Conservation (phyloP, 2,797 vertebrate species). For the Rhinogobio ventralis region DNA sequence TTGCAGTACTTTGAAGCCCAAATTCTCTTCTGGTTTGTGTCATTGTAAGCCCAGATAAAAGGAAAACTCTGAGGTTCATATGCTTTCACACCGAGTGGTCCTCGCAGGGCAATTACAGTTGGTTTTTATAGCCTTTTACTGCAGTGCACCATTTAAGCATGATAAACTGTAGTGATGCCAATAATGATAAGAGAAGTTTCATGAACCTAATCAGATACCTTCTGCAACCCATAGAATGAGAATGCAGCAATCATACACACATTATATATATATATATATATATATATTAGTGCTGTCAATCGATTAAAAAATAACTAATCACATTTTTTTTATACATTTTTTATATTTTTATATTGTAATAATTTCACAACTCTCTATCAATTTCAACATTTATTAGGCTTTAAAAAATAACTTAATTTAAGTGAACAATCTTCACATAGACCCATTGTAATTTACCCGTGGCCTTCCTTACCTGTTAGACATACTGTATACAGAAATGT, state of each 20-base stretch:
- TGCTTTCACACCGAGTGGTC: conserved; percentile 46
- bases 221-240: not conserved
- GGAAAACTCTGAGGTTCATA: conserved; percentile 33
- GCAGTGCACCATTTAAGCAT: conserved; percentile 39
- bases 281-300: too few relatives aligned
- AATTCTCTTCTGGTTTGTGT: conserved; percentile 45
- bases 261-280: too few relatives aligned
- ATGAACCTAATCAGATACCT: not conserved
- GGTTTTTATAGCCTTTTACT: conserved; percentile 45
- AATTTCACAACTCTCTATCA: too few relatives aligned
- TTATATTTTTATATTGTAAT: too few relatives aligned
- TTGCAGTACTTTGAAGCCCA: conserved; percentile 48
- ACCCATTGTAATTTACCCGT: too few relatives aligned
- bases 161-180: conserved; percentile 42
- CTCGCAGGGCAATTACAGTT: not conserved
- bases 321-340: too few relatives aligned
- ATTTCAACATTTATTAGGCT: too few relatives aligned
- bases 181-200: conserved; percentile 41
- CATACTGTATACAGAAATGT: too few relatives aligned
- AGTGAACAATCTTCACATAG: too few relatives aligned
- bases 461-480: too few relatives aligned
- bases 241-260: not conserved
- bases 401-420: too few relatives aligned
- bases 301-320: too few relatives aligned
- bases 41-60: conserved; percentile 53